Conservation (phyloP, 1,140 invertebrate genomes). For the Microvelia longipes region DNA sequence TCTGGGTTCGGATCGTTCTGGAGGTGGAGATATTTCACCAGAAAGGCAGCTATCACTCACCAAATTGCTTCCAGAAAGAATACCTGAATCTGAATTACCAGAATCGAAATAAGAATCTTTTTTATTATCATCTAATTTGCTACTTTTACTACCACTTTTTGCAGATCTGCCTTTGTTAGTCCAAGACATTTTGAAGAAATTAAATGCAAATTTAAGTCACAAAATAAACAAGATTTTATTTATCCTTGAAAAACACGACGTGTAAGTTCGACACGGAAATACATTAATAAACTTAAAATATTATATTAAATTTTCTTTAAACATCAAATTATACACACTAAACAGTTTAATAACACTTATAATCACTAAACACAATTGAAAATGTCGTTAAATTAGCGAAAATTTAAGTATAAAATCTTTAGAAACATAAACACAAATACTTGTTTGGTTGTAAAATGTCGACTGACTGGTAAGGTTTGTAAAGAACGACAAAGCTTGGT, state of each 20-base stretch:
- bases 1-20: neutral
- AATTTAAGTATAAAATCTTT: neutral
- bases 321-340: neutral
- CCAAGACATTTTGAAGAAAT: neutral
- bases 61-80: slow-evolving; percentile 37
- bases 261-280: neutral
- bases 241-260: neutral
- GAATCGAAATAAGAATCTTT: slow-evolving; percentile 22
- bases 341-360: neutral
- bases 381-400: neutral
- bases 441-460: neutral
- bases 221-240: neutral
- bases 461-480: neutral
- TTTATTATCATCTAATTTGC: neutral
- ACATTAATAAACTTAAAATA: neutral
- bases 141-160: neutral
- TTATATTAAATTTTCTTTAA: neutral
- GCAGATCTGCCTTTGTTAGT: neutral
- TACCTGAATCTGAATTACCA: slow-evolving; percentile 35
- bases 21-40: slow-evolving; percentile 16
- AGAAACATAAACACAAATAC: neutral
- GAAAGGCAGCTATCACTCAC: slow-evolving; percentile 19
- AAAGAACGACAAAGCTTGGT: neutral
- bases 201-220: neutral
- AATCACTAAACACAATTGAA: neutral